These are phyloP conservation scores for Tichodroma muraria DNA, from an alignment of 2,113 vertebrate genomes.

Conservation along the genomic window DNA sequence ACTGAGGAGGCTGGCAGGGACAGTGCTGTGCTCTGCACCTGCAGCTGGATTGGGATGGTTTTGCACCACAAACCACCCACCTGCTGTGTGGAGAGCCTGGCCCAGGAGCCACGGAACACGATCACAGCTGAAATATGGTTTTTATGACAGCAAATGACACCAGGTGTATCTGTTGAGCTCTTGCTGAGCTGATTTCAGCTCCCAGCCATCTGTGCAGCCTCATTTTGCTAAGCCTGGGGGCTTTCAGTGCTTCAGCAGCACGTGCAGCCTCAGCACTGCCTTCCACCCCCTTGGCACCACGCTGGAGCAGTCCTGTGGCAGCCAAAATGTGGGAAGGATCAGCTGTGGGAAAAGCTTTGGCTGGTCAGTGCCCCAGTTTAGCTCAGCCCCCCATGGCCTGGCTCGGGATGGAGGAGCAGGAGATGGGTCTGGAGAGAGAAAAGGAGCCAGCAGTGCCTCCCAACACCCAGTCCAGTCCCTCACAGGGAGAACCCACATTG, in stretches of 20 bases:
- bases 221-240: neutral
- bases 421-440: neutral
- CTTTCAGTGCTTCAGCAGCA: neutral
- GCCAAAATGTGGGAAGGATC: neutral
- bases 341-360: neutral
- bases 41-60: neutral
- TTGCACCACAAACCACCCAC: neutral
- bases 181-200: neutral
- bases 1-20: neutral
- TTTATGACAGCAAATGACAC: neutral
- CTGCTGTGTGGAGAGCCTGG: fast-evolving
- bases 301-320: neutral
- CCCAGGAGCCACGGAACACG: fast-evolving
- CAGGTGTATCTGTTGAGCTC: neutral
- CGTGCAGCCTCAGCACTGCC: neutral
- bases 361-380: neutral
- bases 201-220: neutral
- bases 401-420: neutral
- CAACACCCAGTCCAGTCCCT: neutral
- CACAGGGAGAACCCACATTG: neutral
- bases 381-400: neutral
- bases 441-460: neutral
- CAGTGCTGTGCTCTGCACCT: neutral
- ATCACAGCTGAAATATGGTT: neutral
- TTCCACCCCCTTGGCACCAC: neutral